These are phyloP conservation scores for Drosophila hamatofila DNA, from an alignment of 2,888 invertebrate genomes.

Conservation along the genomic window DNA sequence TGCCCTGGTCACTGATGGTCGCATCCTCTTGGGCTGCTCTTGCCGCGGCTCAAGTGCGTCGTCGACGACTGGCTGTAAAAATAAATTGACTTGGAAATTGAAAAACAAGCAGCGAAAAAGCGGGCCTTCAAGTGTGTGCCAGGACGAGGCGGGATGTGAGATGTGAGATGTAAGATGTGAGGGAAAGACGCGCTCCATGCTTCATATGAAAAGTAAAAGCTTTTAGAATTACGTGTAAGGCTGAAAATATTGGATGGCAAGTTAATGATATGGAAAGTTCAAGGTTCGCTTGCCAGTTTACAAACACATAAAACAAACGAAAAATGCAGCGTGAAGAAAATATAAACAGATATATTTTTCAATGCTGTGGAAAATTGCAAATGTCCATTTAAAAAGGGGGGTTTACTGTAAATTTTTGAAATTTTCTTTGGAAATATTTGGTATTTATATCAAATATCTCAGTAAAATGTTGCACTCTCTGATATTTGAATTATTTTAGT, in stretches of 20 bases:
- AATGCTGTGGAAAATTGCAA: not conserved
- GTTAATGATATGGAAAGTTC: slow-evolving; percentile 54
- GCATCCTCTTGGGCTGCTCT: slow-evolving; percentile 51
- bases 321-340: slow-evolving; percentile 12
- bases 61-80: slow-evolving; percentile 68
- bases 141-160: slow-evolving; percentile 32
- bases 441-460: not conserved
- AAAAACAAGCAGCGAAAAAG: slow-evolving; percentile 63
- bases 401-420: not conserved
- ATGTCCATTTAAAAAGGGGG: not conserved
- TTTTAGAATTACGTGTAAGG: slow-evolving; percentile 42
- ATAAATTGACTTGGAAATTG: slow-evolving; percentile 82
- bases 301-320: slow-evolving; percentile 8
- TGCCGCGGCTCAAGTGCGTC: slow-evolving; percentile 47
- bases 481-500: too few species aligned
- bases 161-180: not conserved
- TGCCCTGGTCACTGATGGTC: slow-evolving; percentile 48
- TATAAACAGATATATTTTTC: not conserved
- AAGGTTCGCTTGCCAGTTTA: slow-evolving; percentile 23
- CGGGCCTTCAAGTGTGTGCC: slow-evolving; percentile 56
- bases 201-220: slow-evolving; percentile 62
- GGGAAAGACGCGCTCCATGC: slow-evolving; percentile 22
- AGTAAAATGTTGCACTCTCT: not conserved
- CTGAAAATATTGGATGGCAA: slow-evolving; percentile 43
- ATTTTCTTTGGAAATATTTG: not conserved